phyloP scores from a whole-genome alignment of 2,797 vertebrate species.

The Chaunax sp. region DNA sequence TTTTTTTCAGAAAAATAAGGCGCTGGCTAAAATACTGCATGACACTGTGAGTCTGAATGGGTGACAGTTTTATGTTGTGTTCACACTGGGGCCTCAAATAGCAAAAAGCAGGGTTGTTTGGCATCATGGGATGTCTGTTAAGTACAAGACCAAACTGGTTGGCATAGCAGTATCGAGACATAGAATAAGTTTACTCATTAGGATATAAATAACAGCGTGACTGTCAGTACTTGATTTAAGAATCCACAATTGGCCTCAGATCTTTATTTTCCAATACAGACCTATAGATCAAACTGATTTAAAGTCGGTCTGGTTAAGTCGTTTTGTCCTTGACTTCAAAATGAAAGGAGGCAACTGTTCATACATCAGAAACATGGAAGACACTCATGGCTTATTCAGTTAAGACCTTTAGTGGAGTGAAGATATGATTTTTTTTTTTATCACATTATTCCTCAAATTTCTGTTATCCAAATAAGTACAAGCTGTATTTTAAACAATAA shows the following conservation, averaged over 20 bases:
- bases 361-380: background rate
- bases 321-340: background rate
- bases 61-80: constrained; percentile 32
- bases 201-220: background rate
- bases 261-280: background rate
- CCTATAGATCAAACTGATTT: background rate
- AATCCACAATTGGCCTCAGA: background rate
- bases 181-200: background rate
- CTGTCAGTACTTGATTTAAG: background rate
- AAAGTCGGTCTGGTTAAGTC: background rate
- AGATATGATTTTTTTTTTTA: too few species aligned
- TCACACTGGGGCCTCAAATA: background rate
- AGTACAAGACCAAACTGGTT: constrained; percentile 12
- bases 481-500: too few species aligned
- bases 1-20: background rate
- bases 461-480: too few species aligned
- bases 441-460: too few species aligned
- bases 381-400: background rate
- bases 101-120: background rate
- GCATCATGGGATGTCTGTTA: constrained; percentile 9
- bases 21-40: constrained; percentile 14
- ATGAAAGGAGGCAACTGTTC: background rate
- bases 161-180: constrained; percentile 21
- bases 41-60: constrained; percentile 15
- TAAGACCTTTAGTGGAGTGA: too few species aligned